Base-by-base conservation (phyloP, 2,888 invertebrate genomes). In the Melanargia galathea region DNA sequence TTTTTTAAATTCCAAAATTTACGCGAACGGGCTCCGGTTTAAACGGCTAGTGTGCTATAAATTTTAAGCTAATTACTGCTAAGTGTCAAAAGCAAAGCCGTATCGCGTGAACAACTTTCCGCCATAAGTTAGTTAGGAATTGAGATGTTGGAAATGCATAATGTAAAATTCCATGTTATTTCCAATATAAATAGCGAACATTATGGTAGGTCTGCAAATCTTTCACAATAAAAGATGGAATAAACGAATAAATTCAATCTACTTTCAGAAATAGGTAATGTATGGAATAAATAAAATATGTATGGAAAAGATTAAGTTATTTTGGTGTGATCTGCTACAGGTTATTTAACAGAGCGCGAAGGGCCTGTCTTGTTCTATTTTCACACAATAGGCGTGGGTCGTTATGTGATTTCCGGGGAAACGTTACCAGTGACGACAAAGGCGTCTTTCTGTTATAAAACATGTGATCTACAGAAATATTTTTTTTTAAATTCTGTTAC, bases 1-100 rank as follows among this genome's bases (percentile, higher is more conserved):
- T 48, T 58, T 58, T 48, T 48, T 7, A 48, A 58, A 58, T 58
- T 43, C 58, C 24, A 58, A 58, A 56, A 58, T 58, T 48, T 58
- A 58, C 58, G 20, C 35, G 35, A 58, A 46, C 16, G 35, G n/a
- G 22, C 58, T 48, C 58, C 58, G 48, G 46, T 58, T 57, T 48
- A 58, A 58, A 35, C 48, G 58, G 58, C 58, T 56, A 75, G 58
- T 58, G 58, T 74, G 82, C 81, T 73, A 86, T 87, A 87, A 88
- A 86, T 88, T 85, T 76, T 66, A 70, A 80, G 78, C 82, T 87
- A 86, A 87, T 87, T 87, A 86, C 86, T 79, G 80, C 81, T 86
- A 85, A 86, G 85, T 87, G 87, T 86, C 86, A 84, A 76, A 76
- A 73, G 78, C 84, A 85, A 81, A 84, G 58, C 79, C 83, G 82